A percentile compares a stretch with the other conserved stretches of the same genome.
Evolutionary conservation across 2,888 invertebrate genomes (phyloP).

Genomic region (Epistrophella euchroma): DNA sequence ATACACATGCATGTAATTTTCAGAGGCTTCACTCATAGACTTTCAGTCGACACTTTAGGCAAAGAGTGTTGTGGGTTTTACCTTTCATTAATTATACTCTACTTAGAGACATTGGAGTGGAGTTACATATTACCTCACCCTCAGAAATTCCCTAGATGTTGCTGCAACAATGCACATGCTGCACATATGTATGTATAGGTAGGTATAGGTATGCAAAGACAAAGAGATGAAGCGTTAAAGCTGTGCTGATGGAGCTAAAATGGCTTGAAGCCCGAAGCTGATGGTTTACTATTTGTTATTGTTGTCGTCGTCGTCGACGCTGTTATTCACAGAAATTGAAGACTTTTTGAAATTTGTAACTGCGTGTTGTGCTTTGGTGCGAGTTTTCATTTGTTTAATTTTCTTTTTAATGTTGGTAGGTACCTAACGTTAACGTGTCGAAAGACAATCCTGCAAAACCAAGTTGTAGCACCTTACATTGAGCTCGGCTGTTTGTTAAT

Average conservation of each 20-base stretch:
- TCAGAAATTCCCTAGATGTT: constrained; percentile 47
- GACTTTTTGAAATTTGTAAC: constrained; percentile 29
- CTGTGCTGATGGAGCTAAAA: constrained; percentile 58
- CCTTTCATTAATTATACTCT: constrained; percentile 77
- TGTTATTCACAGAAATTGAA: constrained; percentile 42
- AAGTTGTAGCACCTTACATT: background rate
- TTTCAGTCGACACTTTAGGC: constrained; percentile 59
- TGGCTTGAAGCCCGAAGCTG: constrained; percentile 55
- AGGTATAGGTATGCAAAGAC: constrained; percentile 47
- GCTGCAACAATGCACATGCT: constrained; percentile 61
- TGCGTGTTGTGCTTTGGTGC: constrained; percentile 42
- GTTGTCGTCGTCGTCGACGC: constrained; percentile 34
- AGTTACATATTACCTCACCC: constrained; percentile 69
- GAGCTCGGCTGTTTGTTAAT: background rate
- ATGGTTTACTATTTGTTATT: constrained; percentile 68
- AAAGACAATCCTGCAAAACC: background rate
- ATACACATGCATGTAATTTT: constrained; percentile 10
- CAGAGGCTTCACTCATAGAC: constrained; percentile 18
- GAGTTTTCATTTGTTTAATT: constrained; percentile 41
- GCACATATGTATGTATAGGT: background rate
- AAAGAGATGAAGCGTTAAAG: constrained; percentile 56
- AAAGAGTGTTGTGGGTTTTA: constrained; percentile 72
- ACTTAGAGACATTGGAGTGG: constrained; percentile 63
- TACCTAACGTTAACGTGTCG: constrained; percentile 2
- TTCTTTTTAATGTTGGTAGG: background rate